phyloP scores from a whole-genome alignment of 1,140 invertebrate genomes.

The Zeugodacus cucurbitae region DNA sequence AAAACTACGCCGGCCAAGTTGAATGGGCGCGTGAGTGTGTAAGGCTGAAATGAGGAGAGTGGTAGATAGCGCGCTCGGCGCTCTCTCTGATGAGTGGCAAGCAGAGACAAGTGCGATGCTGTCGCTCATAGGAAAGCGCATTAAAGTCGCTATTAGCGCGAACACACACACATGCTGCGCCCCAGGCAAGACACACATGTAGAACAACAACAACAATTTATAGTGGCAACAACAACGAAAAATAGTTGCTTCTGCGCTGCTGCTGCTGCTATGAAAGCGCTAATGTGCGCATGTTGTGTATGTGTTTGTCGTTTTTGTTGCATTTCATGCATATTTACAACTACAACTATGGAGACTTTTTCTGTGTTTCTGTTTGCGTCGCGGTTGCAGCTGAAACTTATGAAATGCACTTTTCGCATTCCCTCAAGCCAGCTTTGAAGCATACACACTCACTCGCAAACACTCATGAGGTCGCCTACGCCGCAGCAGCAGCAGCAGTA shows the following conservation, averaged over 20 bases:
- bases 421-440: not conserved
- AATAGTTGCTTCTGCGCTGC: no score
- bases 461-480: not conserved
- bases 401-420: not conserved
- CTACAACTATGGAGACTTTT: no score
- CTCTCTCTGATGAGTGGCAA: not conserved
- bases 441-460: not conserved
- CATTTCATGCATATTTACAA: no score
- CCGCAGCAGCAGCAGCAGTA: not conserved
- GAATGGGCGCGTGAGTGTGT: not conserved
- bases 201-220: no score
- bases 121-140: not conserved
- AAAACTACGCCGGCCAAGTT: not conserved
- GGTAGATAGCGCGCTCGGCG: not conserved
- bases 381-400: constrained; percentile 9
- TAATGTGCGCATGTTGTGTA: not conserved
- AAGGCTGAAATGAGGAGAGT: not conserved
- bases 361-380: not conserved
- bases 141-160: constrained; percentile 22
- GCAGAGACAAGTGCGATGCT: not conserved
- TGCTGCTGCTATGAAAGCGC: not conserved
- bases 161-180: not conserved
- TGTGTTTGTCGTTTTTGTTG: not conserved
- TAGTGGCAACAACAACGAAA: no score
- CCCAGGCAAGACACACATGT: not conserved